These are phyloP conservation scores for Thymelicus sylvestris DNA, from an alignment of 2,888 invertebrate genomes.

Conservation along the genomic window DNA sequence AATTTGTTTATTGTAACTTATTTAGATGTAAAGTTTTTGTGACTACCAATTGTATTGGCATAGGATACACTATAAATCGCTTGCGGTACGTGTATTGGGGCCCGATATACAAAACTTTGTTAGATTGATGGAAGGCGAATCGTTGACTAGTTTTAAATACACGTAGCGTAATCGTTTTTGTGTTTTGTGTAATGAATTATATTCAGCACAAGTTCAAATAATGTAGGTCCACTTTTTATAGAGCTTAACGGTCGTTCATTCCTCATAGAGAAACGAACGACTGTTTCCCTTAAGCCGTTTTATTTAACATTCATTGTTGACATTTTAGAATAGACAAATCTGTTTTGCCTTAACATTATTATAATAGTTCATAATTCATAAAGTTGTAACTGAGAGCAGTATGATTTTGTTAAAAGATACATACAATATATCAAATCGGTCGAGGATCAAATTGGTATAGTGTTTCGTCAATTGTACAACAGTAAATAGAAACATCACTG, in stretches of 20 bases:
- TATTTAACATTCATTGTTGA: slow-evolving; percentile 84
- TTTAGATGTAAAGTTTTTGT: slow-evolving; percentile 74
- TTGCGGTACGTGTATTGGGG: slow-evolving; percentile 41
- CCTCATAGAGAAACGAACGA: slow-evolving; percentile 60
- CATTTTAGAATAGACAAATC: slow-evolving; percentile 82
- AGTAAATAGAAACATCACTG: slow-evolving; percentile 80
- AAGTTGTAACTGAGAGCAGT: slow-evolving; percentile 77
- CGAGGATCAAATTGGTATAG: slow-evolving; percentile 72
- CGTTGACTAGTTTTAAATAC: slow-evolving; percentile 40
- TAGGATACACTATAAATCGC: slow-evolving; percentile 56
- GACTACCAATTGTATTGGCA: slow-evolving; percentile 69
- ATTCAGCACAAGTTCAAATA: slow-evolving; percentile 83
- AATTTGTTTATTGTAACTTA: slow-evolving; percentile 82
- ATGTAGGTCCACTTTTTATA: slow-evolving; percentile 82
- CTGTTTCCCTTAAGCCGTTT: slow-evolving; percentile 76
- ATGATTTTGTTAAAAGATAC: slow-evolving; percentile 75
- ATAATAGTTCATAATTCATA: slow-evolving; percentile 66
- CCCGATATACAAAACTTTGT: slow-evolving; percentile 32
- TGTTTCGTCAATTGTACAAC: slow-evolving; percentile 80
- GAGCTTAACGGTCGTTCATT: slow-evolving; percentile 70
- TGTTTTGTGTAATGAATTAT: slow-evolving; percentile 70
- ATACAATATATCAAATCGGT: slow-evolving; percentile 71
- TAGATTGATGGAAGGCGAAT: slow-evolving; percentile 18
- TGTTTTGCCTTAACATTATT: slow-evolving; percentile 83
- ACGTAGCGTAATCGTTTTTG: slow-evolving; percentile 44